A percentile compares a stretch with the other conserved stretches of the same genome.
Conservation (phyloP, 2,113 vertebrate genomes). For the Blennius ocellaris region DNA sequence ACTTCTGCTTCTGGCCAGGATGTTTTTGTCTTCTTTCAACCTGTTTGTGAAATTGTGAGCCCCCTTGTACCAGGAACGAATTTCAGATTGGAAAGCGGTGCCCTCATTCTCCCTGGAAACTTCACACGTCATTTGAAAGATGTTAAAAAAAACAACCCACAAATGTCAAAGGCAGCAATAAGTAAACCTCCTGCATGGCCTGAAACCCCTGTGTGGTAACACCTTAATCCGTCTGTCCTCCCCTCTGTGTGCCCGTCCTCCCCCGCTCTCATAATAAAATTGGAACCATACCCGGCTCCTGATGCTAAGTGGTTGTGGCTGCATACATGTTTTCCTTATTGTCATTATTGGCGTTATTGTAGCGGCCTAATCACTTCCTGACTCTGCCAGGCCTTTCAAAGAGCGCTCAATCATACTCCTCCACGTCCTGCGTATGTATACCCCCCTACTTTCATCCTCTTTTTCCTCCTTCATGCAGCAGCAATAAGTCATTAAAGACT, state of each 20-base stretch:
- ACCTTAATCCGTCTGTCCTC: slow-evolving; percentile 34
- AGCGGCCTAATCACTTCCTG: slow-evolving; percentile 78
- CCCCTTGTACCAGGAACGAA: background rate
- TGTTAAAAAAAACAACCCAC: background rate
- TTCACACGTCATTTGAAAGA: background rate
- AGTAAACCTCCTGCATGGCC: background rate
- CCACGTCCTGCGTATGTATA: slow-evolving; percentile 36
- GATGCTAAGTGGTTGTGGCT: slow-evolving; percentile 73
- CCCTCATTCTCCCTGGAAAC: background rate
- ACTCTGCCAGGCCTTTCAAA: slow-evolving; percentile 60
- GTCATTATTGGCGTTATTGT: slow-evolving; percentile 77
- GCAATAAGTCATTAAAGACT: slow-evolving; percentile 35
- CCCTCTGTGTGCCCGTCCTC: slow-evolving; percentile 44
- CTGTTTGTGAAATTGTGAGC: background rate
- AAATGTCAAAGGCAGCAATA: background rate
- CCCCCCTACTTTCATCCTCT: slow-evolving; percentile 49
- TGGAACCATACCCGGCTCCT: slow-evolving; percentile 62
- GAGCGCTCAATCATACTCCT: slow-evolving; percentile 30
- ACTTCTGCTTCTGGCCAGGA: background rate
- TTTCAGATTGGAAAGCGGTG: background rate
- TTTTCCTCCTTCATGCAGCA: slow-evolving; percentile 2
- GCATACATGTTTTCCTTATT: slow-evolving; percentile 71
- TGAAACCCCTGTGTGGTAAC: slow-evolving; percentile 32
- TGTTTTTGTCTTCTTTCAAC: background rate
- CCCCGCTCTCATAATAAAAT: slow-evolving; percentile 55